These are phyloP conservation scores for Amazonetta brasiliensis DNA, from an alignment of 2,797 vertebrate genomes.

Conservation along the genomic window DNA sequence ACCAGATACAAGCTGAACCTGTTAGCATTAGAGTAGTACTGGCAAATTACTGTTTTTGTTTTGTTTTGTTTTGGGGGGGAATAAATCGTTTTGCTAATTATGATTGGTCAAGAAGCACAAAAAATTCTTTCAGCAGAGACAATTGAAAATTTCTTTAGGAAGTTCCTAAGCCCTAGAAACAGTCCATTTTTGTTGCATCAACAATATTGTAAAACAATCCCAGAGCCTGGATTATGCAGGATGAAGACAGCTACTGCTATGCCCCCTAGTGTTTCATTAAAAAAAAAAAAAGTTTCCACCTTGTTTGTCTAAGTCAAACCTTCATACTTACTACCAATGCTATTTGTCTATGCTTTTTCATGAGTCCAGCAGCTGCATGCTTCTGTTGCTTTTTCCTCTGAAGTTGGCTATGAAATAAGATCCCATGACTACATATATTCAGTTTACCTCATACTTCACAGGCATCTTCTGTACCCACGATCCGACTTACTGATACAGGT, in stretches of 20 bases:
- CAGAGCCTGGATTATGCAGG: rapidly evolving
- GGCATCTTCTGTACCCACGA: not conserved
- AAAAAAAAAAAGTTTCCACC: not conserved
- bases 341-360: not conserved
- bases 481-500: not conserved
- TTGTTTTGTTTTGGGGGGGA: not conserved
- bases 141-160: not conserved
- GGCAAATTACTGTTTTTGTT: not conserved
- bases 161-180: not conserved
- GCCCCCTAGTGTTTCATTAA: conserved; percentile 27
- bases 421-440: not conserved
- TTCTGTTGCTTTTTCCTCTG: not conserved
- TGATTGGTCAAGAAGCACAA: not conserved
- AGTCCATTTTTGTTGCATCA: rapidly evolving
- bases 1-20: not conserved
- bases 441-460: not conserved
- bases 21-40: not conserved
- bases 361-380: rapidly evolving
- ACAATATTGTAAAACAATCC: rapidly evolving
- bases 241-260: not conserved
- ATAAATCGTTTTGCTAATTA: no score
- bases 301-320: not conserved
- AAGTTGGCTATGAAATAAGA: not conserved
- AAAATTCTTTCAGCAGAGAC: not conserved
- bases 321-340: not conserved